Evolutionary conservation across 2,888 invertebrate genomes (phyloP), one percentile per base, ranked within the genome.

Genomic region (Choristoneura rosaceana): DNA sequence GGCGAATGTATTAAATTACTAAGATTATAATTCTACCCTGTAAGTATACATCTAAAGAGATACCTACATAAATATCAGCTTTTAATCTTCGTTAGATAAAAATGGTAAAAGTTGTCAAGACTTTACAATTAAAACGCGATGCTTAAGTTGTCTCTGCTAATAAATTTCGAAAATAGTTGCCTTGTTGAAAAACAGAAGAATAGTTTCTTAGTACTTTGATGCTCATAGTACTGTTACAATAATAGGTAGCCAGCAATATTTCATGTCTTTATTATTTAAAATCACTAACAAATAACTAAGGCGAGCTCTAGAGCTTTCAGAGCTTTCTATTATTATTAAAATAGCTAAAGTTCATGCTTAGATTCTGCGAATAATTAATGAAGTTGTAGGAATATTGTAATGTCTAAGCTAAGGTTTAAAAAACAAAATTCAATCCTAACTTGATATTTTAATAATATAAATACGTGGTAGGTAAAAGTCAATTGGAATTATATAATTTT

Each of bases 1-100:
- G 61, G 43, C 14, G 43, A 61, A 55, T 17, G 55, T 55, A 8
- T 17, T 17, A 52, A 52, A 52, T 52, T 52, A 12, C 25, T 55
- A 25, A 25, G 12, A 25, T 55, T 25, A 55, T 25, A 25, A 55
- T 55, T 25, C 25, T 12, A 25, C 55, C 12, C 12, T 55, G 25
- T 52, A 41, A 10, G 41, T 41, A 52, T 10, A 25, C 55, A 2
- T 50, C 12, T 17, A 5, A 52, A 25, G 55, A 12, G 10, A 52
- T n/a, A 17, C 52, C 17, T 0, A 52, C 52, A 17, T 0, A 52
- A 52, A 52, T 9, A 17, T 52, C 43, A 43, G 3, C 47, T 14
- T 47, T 14, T 47, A 14, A 47, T 47, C n/a, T 47, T 47, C 47
- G 10, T 47, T 47, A n/a, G 4, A 38, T 38, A n/a, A n/a, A 47